Evolutionary conservation across 2,888 invertebrate genomes (phyloP), one percentile per base, ranked within the genome.

Genomic region (Melitaea athalia): DNA sequence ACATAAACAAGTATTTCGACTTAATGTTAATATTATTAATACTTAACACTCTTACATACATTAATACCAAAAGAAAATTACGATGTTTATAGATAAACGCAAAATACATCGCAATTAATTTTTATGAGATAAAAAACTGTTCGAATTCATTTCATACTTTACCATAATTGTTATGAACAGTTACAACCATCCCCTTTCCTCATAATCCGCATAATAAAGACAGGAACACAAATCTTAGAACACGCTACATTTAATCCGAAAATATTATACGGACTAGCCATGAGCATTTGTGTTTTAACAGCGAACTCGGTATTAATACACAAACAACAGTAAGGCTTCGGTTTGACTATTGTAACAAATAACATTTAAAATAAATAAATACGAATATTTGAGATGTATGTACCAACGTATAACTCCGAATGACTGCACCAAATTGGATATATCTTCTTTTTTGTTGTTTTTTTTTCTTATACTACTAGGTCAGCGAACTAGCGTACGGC

Each of bases 211-310:
- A 8, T 17, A 50, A 55, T 14, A 33, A 55, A 24, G 53, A 55
- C 33, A 55, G 33, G 33, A 55, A 33, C 15, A 14, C 31, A 55
- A 55, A 55, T 31, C 53, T 31, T 14, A 14, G 53, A 55, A 55
- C 31, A 53, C 14, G 53, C 53, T 55, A 55, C 53, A 55, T 55
- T 55, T 33, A 55, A 55, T 55, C 53, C 53, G 53, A 55, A 55
- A 55, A 55, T 55, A 55, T 55, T 55, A 14, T 14, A 14, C 31
- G 31, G 31, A 55, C 31, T 14, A 55, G 53, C 14, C 33, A 14
- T n/a, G 31, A 33, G 31, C 53, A 53, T 55, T 33, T n/a, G 53
- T 55, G 31, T 55, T 55, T 14, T 55, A 33, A 14, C 53, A 55
- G 53, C 14, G 53, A 55, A 31, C 31, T 33, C 53, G 5, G 53